A percentile compares a stretch with the other conserved stretches of the same genome.
phyloP scores from a whole-genome alignment of 2,888 invertebrate genomes.

The Drosophila mercatorum region DNA sequence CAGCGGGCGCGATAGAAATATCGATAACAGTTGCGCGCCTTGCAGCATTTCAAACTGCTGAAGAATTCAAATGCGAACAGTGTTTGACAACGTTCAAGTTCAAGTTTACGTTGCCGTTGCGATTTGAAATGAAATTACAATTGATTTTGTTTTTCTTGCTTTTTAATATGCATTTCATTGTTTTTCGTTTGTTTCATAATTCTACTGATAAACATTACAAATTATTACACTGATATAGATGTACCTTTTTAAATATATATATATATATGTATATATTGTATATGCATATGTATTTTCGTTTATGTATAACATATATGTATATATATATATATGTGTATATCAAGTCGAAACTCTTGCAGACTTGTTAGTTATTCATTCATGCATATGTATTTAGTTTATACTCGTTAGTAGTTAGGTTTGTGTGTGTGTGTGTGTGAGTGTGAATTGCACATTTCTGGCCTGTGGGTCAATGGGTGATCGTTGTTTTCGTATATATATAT shows the following conservation, averaged over 20 bases:
- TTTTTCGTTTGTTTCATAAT: constrained; percentile 47
- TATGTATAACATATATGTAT: constrained; percentile 24
- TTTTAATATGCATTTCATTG: constrained; percentile 53
- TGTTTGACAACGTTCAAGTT: neutral
- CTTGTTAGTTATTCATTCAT: constrained; percentile 59
- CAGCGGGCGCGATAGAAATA: neutral
- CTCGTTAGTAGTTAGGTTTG: constrained; percentile 22
- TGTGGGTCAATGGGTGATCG: constrained; percentile 17
- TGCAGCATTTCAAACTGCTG: neutral
- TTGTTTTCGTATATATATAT: constrained; percentile 15
- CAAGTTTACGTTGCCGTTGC: neutral
- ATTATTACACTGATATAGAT: constrained; percentile 77
- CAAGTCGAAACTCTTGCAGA: constrained; percentile 50
- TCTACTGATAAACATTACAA: constrained; percentile 77
- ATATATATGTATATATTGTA: constrained; percentile 68
- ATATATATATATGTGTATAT: constrained; percentile 24
- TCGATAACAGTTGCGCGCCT: neutral
- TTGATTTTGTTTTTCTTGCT: constrained; percentile 20
- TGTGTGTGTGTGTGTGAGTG: constrained; percentile 16
- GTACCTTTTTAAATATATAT: constrained; percentile 54
- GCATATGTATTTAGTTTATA: constrained; percentile 53
- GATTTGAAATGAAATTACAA: constrained; percentile 22
- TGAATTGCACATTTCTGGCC: constrained; percentile 20
- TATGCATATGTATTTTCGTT: constrained; percentile 62
- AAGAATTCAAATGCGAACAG: neutral